Conservation (phyloP, 2,797 vertebrate genomes). For the Paratrypauchen microcephalus region DNA sequence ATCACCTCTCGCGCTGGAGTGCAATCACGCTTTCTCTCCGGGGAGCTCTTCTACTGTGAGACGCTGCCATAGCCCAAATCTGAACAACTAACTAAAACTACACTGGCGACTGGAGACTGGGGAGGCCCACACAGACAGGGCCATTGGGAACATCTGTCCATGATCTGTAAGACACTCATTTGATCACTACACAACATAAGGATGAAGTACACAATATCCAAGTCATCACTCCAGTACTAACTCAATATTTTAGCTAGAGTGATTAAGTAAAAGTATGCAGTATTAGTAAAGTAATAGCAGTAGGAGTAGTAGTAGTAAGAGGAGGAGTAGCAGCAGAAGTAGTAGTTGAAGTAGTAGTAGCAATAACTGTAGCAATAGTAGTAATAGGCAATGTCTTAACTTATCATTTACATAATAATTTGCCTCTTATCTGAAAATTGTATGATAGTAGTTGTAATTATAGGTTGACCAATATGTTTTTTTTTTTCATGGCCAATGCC, state of each 20-base stretch:
- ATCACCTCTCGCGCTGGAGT: conserved; percentile 69
- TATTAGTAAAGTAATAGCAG: neutral
- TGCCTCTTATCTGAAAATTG: too few relatives aligned
- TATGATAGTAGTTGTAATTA: too few relatives aligned
- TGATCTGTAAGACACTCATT: too few relatives aligned
- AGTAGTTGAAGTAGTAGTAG: neutral
- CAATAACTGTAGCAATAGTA: neutral
- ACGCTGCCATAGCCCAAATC: conserved; percentile 69
- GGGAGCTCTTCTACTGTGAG: conserved; percentile 70
- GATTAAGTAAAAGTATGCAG: neutral
- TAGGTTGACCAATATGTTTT: too few relatives aligned
- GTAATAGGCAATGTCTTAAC: neutral
- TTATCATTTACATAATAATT: too few relatives aligned
- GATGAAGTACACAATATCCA: too few relatives aligned
- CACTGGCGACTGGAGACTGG: conserved; percentile 42
- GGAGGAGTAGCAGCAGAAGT: neutral
- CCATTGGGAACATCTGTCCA: too few relatives aligned
- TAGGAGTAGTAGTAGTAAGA: neutral
- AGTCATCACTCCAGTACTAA: neutral
- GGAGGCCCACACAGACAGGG: conserved; percentile 46
- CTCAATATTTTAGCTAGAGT: neutral
- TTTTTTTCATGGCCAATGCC: too few relatives aligned
- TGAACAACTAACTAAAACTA: conserved; percentile 61
- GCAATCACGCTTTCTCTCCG: conserved; percentile 65
- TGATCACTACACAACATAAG: too few relatives aligned